phyloP scores from a whole-genome alignment of 2,888 invertebrate species.

The Melanostoma scalare region DNA sequence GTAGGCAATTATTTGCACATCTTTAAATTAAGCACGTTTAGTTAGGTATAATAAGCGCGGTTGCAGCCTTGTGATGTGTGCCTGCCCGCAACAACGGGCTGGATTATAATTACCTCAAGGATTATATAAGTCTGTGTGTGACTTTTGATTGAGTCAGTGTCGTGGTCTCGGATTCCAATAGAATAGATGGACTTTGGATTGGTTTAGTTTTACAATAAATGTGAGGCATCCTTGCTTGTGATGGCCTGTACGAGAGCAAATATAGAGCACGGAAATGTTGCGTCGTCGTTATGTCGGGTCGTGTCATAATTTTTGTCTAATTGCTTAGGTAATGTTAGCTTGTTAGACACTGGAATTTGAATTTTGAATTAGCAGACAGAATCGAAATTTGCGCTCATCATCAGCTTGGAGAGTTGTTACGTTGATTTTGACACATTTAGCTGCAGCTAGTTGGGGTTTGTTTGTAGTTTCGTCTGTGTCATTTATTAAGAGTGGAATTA shows the following conservation, averaged over 20 bases:
- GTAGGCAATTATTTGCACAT: constrained; percentile 53
- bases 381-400: constrained; percentile 51
- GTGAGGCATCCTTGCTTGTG: constrained; percentile 36
- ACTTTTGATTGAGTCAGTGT: constrained; percentile 17
- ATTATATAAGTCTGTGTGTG: constrained; percentile 41
- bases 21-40: constrained; percentile 51
- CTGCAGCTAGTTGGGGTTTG: constrained; percentile 30
- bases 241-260: constrained; percentile 34
- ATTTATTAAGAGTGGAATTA: no score
- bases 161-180: constrained; percentile 29
- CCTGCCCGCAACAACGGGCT: constrained; percentile 13
- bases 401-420: neutral
- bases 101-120: constrained; percentile 56
- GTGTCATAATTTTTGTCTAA: constrained; percentile 55
- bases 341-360: constrained; percentile 39
- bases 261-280: constrained; percentile 17
- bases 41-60: constrained; percentile 30
- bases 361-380: constrained; percentile 31
- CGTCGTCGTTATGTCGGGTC: neutral
- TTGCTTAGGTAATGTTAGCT: constrained; percentile 56
- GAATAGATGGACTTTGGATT: constrained; percentile 18
- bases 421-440: no score
- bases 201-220: constrained; percentile 29
- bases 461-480: neutral
- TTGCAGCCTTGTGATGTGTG: constrained; percentile 22